phyloP scores from a whole-genome alignment of 2,888 invertebrate genomes.

The Drosophila kambysellisi region DNA sequence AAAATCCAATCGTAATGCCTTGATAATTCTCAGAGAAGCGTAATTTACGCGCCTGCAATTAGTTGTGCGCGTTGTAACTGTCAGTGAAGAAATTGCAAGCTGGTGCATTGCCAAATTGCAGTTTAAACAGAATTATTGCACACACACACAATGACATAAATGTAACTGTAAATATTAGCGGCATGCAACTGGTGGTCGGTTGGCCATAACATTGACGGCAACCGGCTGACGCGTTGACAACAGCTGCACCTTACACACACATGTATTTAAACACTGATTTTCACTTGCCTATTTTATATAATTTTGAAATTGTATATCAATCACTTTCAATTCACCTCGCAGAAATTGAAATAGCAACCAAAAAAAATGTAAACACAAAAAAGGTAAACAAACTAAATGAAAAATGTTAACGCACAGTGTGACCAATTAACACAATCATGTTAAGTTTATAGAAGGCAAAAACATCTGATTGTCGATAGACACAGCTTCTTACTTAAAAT shows the following conservation, averaged over 20 bases:
- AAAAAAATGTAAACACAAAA: conserved; percentile 49
- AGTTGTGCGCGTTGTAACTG: conserved; percentile 54
- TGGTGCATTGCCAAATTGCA: conserved; percentile 67
- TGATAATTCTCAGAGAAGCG: conserved; percentile 38
- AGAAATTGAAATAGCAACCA: too few relatives aligned
- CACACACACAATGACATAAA: conserved; percentile 2
- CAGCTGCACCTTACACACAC: neutral
- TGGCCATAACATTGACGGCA: conserved; percentile 4
- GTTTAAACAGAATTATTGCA: conserved; percentile 21
- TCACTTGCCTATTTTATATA: conserved; percentile 17
- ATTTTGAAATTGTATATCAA: conserved; percentile 8
- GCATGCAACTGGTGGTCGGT: conserved; percentile 62
- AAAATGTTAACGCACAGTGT: conserved; percentile 28
- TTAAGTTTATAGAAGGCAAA: conserved; percentile 21
- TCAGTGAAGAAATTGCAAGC: conserved; percentile 40
- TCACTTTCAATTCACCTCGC: conserved; percentile 1
- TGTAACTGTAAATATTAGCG: conserved; percentile 21
- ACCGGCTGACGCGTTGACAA: conserved; percentile 1
- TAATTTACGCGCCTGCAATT: conserved; percentile 63
- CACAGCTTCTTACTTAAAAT: conserved; percentile 7
- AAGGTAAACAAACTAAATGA: conserved; percentile 47
- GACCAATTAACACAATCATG: conserved; percentile 35
- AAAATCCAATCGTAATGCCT: conserved; percentile 34
- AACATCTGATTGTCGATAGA: conserved; percentile 40
- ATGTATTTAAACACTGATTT: neutral